Percentiles rank a stretch among this genome's conserved stretches.
phyloP scores from a whole-genome alignment of 2,113 vertebrate genomes.

The Misgurnus anguillicaudatus region DNA sequence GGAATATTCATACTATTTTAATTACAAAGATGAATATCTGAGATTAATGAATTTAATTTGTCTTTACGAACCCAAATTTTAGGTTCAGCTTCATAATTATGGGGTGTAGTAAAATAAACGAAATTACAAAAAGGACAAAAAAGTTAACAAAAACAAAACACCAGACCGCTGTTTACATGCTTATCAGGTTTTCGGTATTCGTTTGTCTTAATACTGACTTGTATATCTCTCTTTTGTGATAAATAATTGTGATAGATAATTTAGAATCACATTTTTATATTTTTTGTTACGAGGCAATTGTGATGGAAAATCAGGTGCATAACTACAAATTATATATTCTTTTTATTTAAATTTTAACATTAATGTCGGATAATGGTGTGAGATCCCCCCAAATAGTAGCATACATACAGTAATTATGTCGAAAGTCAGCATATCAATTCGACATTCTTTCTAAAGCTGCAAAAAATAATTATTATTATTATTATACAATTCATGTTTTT shows the following conservation, averaged over 20 bases:
- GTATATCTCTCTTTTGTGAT: not conserved
- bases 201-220: not conserved
- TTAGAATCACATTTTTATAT: not conserved
- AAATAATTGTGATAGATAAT: not conserved
- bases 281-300: not conserved
- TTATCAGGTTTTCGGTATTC: not conserved
- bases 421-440: not conserved
- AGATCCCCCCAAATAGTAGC: not conserved
- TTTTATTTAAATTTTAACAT: not conserved
- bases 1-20: not conserved
- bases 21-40: not conserved
- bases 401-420: not conserved
- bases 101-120: not conserved
- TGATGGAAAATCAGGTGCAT: no score
- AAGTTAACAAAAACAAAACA: not conserved
- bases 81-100: not conserved
- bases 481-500: no score
- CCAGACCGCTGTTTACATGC: not conserved
- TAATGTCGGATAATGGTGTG: not conserved
- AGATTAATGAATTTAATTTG: not conserved
- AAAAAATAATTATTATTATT: not conserved
- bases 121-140: not conserved
- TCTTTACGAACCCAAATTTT: conserved; percentile 1
- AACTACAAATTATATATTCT: no score
- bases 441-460: not conserved